These are phyloP conservation scores for Ostrea edulis DNA, from an alignment of 1,140 invertebrate genomes.

Conservation along the genomic window DNA sequence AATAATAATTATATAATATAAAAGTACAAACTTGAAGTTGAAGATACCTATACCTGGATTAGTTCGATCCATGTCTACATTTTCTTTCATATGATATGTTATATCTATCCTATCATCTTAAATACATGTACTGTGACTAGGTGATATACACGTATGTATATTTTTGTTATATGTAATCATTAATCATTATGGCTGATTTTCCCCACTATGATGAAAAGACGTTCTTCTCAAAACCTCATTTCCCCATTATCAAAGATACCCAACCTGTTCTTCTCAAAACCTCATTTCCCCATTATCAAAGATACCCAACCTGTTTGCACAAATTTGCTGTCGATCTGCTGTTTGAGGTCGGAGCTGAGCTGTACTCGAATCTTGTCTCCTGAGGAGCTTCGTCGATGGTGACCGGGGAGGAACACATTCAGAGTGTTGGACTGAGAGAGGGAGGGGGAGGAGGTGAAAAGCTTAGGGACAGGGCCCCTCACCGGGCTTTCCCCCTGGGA, in stretches of 20 bases:
- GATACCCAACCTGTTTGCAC: constrained; percentile 67
- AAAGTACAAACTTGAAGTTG: no score
- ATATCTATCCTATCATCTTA: no score
- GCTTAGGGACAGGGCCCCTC: constrained; percentile 56
- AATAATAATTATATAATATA: no score
- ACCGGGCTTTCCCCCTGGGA: constrained; percentile 46
- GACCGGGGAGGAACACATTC: constrained; percentile 51
- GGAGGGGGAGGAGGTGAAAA: constrained; percentile 70
- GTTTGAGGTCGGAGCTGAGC: constrained; percentile 74
- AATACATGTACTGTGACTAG: no score
- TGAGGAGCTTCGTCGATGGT: constrained; percentile 74
- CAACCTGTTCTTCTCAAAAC: constrained; percentile 62
- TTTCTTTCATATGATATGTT: no score
- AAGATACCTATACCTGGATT: no score
- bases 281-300: neutral
- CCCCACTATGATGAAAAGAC: neutral
- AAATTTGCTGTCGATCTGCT: constrained; percentile 66
- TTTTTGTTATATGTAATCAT: no score
- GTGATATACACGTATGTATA: no score
- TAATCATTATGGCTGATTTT: no score
- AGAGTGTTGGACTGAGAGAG: constrained; percentile 57
- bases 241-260: constrained; percentile 29
- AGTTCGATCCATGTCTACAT: no score
- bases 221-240: neutral
- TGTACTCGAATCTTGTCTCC: constrained; percentile 76